Evolutionary conservation across 2,797 vertebrate species (phyloP), one percentile per base, ranked within the genome.

Genomic region (Ceyx erithaca): DNA sequence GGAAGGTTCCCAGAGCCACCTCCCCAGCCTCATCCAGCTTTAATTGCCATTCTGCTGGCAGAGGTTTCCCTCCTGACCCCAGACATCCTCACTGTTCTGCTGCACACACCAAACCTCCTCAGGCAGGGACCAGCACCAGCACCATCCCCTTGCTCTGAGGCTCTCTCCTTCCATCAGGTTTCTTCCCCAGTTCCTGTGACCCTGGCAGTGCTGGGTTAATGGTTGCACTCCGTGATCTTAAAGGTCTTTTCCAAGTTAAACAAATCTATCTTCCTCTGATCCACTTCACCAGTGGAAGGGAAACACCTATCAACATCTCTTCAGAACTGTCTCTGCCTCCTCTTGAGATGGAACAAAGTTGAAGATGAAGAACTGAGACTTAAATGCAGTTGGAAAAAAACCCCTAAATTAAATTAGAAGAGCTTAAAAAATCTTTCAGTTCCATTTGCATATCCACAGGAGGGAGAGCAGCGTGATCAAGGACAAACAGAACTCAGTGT

Each of bases 81-180:
- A 14, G 55, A 10, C 10, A 3, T 5, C 5, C 16, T 4, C 10
- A 26, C 1, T 25, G 49, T 3, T 40, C 59, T 21, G 4, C 26
- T 9, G 17, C 30, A 0, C 6, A 1, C 1, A 2, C 1, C 1
- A 2, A n/a, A 15, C 16, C 14, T 2, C 2, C 57, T 31, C 26
- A 5, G 1, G 1, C 0, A 12, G 28, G 63, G 51, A 30, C 7
- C 12, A 37, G 86, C 17, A 12, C 11, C 26, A 2, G 1, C 2
- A 1, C 1, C 0, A 0, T 1, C 30, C 51, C 21, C 1, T n/a
- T 12, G 6, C 41, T 33, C 7, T 17, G n/a, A 21, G 64, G 8
- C 30, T 57, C 2, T 4, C 31, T 45, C 20, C 21, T 35, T 9
- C 8, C 25, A 6, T 5, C 20, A 4, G 9, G 1, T 21, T 11